These are phyloP conservation scores for Drosophila micromelanica DNA, from an alignment of 1,140 invertebrate species.

Conservation along the genomic window DNA sequence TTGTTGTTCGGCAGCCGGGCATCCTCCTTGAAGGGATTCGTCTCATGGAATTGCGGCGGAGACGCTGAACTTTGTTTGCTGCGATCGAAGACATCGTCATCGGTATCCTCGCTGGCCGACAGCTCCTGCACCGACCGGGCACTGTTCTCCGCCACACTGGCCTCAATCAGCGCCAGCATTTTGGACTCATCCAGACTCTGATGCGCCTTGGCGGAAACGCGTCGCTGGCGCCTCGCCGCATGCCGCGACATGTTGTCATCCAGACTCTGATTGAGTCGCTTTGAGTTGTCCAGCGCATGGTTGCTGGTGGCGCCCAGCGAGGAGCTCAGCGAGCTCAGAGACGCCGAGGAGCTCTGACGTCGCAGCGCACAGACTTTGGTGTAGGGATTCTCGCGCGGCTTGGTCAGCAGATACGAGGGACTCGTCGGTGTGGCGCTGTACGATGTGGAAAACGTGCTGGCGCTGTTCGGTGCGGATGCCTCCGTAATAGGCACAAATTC, in stretches of 20 bases:
- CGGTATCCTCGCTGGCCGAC: slow-evolving; percentile 52
- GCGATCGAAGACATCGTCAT: slow-evolving; percentile 75
- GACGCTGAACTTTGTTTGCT: slow-evolving; percentile 37
- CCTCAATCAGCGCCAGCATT: slow-evolving; percentile 76
- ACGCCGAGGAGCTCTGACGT: slow-evolving; percentile 92
- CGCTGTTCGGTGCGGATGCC: slow-evolving; percentile 61
- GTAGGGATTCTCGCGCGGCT: slow-evolving; percentile 92
- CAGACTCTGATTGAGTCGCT: slow-evolving; percentile 88
- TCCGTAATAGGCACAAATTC: slow-evolving; percentile 80
- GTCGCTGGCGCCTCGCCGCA: slow-evolving; percentile 55
- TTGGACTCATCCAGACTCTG: slow-evolving; percentile 88
- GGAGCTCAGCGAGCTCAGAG: slow-evolving; percentile 82
- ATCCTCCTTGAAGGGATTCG: slow-evolving; percentile 81
- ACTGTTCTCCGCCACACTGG: slow-evolving; percentile 36
- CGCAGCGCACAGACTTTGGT: slow-evolving; percentile 93
- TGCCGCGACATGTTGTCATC: slow-evolving; percentile 87
- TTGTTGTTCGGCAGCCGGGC: slow-evolving; percentile 29
- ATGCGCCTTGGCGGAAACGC: slow-evolving; percentile 82
- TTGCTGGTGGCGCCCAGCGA: slow-evolving; percentile 47
- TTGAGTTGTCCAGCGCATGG: slow-evolving; percentile 72
- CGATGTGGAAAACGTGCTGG: slow-evolving; percentile 75
- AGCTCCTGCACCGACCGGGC: slow-evolving; percentile 45
- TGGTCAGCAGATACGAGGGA: slow-evolving; percentile 88
- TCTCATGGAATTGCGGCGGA: slow-evolving; percentile 69
- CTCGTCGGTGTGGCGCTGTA: slow-evolving; percentile 86